Evolutionary conservation across 2,797 vertebrate species (phyloP), one percentile per base, ranked within the genome.

Genomic region (Pantherophis alleghaniensis): DNA sequence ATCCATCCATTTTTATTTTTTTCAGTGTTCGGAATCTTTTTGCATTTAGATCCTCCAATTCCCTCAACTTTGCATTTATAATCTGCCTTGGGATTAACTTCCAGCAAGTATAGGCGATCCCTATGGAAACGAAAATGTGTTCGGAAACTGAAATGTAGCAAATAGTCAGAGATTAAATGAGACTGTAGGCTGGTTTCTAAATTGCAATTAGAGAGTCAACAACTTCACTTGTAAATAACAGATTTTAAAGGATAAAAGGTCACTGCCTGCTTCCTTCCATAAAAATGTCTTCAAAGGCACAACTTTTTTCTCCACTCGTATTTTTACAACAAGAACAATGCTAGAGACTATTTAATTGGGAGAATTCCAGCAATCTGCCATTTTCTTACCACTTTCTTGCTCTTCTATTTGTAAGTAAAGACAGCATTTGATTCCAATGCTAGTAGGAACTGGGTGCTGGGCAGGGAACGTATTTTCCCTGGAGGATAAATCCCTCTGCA

Each of bases 141-240:
- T 63, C 89, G 91, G 96, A 97, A 95, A 95, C 95, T 94, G 96
- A 96, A 93, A 97, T 93, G 93, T 93, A 94, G 90, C 94, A 96
- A 92, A 56, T 26, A 92, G 0, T 93, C 90, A 93, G 92, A 97
- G 94, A 97, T 96, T 96, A 96, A 95, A 95, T 96, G 94, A 96
- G 95, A 74, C 89, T 87, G 66, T 93, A 90, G 93, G 94, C 95
- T 95, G 95, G 93, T 96, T 95, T 94, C 89, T 95, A 95, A 95
- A 59, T 66, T 96, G 91, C 94, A 95, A 97, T 97, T 96, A 97
- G 95, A 95, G 79, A 96, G 94, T 88, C 94, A 96, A 95, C 91
- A 96, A 91, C 92, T 95, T 96, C 94, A 94, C 93, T 95, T 97
- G 93, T 96, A 97, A 97, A 97, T 96, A 96, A 91, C 94, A 92